phyloP scores from a whole-genome alignment of 2,888 invertebrate genomes.

The Buathra laborator region DNA sequence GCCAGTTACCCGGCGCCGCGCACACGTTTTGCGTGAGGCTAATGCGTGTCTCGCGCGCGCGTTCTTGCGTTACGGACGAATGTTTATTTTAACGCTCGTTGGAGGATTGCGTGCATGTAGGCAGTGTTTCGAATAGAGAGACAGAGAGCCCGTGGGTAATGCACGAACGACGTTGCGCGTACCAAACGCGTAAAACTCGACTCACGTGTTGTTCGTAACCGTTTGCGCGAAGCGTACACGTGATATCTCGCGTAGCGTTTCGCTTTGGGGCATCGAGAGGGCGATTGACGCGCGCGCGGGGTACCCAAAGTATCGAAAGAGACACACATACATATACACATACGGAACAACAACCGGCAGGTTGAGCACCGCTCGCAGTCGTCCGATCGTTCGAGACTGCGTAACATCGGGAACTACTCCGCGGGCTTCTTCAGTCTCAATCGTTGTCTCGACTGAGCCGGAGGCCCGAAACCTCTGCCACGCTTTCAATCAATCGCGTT shows the following conservation, averaged over 20 bases:
- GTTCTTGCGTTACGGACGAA: conserved; percentile 15
- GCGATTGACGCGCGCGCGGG: conserved; percentile 58
- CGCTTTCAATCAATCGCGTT: background rate
- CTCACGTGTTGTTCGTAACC: conserved; percentile 81
- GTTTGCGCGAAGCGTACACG: conserved; percentile 76
- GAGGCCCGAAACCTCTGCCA: conserved; percentile 24
- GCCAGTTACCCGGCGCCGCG: background rate
- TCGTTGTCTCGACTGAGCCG: conserved; percentile 70
- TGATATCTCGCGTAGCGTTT: conserved; percentile 71
- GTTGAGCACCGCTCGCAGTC: conserved; percentile 70
- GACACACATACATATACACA: conserved; percentile 23
- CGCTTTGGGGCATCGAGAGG: conserved; percentile 50
- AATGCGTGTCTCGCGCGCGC: conserved; percentile 1
- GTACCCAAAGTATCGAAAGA: conserved; percentile 6
- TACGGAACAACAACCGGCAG: conserved; percentile 49
- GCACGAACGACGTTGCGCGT: conserved; percentile 11
- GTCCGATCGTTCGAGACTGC: conserved; percentile 73
- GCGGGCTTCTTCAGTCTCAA: conserved; percentile 72
- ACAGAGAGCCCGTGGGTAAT: background rate
- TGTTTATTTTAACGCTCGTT: conserved; percentile 14
- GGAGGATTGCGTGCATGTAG: background rate
- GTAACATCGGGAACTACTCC: conserved; percentile 71
- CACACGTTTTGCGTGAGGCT: conserved; percentile 6
- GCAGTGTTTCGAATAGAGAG: too few species aligned
- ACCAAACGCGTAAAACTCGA: conserved; percentile 53